These are phyloP conservation scores for Phalacrocorax pelagicus DNA, from an alignment of 2,113 vertebrate genomes.

Conservation along the genomic window DNA sequence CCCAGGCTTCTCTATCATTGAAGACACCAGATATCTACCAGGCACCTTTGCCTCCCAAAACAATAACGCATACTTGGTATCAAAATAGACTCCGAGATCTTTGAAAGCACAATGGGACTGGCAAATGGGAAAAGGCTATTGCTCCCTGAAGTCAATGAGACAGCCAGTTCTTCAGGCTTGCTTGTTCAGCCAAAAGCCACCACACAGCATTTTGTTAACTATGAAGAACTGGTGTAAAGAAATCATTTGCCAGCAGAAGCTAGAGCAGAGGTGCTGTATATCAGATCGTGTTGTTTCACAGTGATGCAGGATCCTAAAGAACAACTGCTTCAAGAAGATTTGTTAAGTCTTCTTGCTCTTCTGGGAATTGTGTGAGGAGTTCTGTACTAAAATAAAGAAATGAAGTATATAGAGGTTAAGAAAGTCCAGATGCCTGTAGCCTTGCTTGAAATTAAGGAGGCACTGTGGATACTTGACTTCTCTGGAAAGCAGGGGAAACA, in stretches of 20 bases:
- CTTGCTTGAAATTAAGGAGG: not conserved
- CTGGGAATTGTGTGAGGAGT: not conserved
- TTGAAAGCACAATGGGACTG: not conserved
- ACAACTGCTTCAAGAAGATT: not conserved
- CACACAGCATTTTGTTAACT: not conserved
- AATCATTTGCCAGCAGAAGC: not conserved
- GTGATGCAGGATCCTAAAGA: not conserved
- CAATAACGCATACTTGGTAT: not conserved
- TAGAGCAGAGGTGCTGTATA: not conserved
- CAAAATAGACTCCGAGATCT: not conserved
- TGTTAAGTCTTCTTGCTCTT: not conserved
- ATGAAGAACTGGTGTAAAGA: not conserved
- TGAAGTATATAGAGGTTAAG: not conserved
- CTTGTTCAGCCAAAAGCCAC: not conserved
- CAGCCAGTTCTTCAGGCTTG: not conserved
- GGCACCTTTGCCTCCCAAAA: not conserved
- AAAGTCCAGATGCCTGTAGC: not conserved
- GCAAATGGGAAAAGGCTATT: not conserved
- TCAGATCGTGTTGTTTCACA: not conserved
- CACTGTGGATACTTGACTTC: not conserved
- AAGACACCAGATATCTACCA: not conserved
- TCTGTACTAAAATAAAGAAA: not conserved
- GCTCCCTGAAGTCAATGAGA: not conserved
- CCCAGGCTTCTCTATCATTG: not conserved
- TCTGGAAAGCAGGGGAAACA: not conserved